phyloP scores from a whole-genome alignment of 92 coral and sea anemone genomes.

The Epizoanthus stellaris region DNA sequence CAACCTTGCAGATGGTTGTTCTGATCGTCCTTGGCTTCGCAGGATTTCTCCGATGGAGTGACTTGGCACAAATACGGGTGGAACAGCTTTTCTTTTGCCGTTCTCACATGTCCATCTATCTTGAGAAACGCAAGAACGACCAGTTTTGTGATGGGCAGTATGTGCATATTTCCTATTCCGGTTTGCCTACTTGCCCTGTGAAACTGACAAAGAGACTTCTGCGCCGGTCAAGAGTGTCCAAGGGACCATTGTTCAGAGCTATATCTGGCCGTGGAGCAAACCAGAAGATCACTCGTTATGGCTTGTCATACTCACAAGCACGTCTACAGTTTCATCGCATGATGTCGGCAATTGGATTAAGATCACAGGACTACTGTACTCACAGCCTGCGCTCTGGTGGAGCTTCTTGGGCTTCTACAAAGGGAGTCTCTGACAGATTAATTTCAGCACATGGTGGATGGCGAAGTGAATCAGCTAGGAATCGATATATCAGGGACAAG shows the following conservation, averaged over 20 bases:
- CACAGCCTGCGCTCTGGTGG: slow-evolving; percentile 45
- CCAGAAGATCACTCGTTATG: slow-evolving; percentile 18
- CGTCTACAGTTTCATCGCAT: slow-evolving; percentile 18
- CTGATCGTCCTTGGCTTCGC: slow-evolving; percentile 26
- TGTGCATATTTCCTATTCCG: slow-evolving; percentile 30
- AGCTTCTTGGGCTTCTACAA: slow-evolving; percentile 18
- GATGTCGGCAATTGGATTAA: slow-evolving; percentile 27
- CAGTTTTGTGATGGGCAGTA: slow-evolving; percentile 27
- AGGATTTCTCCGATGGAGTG: slow-evolving; percentile 37
- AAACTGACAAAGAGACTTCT: neutral
- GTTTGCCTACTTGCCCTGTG: slow-evolving; percentile 29
- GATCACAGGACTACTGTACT: slow-evolving; percentile 23
- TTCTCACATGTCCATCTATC: neutral
- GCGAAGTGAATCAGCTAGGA: too few species aligned
- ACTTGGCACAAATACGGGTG: slow-evolving; percentile 11
- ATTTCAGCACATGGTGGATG: slow-evolving; percentile 52
- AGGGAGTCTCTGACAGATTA: slow-evolving; percentile 40
- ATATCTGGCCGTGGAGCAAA: slow-evolving; percentile 30
- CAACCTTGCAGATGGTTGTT: neutral
- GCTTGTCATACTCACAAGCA: slow-evolving; percentile 43
- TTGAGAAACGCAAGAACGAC: slow-evolving; percentile 23
- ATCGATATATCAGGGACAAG: too few species aligned
- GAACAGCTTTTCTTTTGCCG: slow-evolving; percentile 13
- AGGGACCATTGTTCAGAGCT: slow-evolving; percentile 35
- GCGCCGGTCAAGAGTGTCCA: neutral